Conservation (phyloP, 92 coral and sea anemone species). For the Zoanthus sociatus region DNA sequence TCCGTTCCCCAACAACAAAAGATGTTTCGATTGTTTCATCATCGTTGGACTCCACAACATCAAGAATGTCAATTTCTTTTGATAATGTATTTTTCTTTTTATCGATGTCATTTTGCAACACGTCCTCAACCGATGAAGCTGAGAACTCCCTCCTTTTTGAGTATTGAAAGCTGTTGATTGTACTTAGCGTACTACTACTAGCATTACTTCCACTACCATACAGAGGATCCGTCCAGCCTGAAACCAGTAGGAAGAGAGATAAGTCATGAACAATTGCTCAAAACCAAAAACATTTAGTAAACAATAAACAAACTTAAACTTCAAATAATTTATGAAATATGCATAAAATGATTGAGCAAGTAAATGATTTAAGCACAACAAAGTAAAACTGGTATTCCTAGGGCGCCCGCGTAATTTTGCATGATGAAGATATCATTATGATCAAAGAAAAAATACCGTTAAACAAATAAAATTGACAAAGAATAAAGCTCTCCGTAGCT, state of each 20-base stretch:
- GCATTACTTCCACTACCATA: neutral
- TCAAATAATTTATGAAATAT: no score
- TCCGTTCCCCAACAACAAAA: constrained; percentile 2
- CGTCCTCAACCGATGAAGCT: neutral
- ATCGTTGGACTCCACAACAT: constrained; percentile 1
- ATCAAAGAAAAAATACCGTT: no score
- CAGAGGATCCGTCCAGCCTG: neutral
- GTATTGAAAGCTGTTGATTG: neutral
- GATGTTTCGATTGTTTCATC: neutral
- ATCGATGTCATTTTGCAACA: neutral
- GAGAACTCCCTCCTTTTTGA: neutral
- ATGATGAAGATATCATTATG: no score
- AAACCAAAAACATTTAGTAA: no score
- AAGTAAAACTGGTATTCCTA: no score
- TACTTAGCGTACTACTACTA: neutral
- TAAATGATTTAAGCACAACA: no score
- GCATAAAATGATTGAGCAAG: no score
- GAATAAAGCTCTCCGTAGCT: no score
- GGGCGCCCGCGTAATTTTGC: no score
- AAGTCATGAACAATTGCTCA: no score
- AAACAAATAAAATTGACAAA: no score
- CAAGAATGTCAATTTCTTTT: constrained; percentile 35
- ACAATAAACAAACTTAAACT: no score
- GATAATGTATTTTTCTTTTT: neutral
- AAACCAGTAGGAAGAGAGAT: neutral